phyloP scores from a whole-genome alignment of 2,888 invertebrate genomes.

The Eupithecia exiguata region DNA sequence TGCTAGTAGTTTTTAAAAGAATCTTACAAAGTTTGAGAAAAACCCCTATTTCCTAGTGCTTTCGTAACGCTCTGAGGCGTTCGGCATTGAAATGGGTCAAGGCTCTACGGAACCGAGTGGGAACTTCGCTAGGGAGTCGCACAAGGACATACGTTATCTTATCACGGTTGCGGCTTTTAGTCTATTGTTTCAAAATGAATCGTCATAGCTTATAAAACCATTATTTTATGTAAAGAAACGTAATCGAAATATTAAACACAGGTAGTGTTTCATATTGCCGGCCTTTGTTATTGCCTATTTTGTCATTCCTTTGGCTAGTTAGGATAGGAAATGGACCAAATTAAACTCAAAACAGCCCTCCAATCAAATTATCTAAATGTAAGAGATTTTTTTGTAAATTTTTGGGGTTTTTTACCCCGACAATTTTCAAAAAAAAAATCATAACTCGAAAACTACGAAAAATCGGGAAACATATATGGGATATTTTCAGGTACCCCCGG shows the following conservation, averaged over 20 bases:
- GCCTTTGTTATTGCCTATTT: too few species aligned
- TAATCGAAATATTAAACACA: background rate
- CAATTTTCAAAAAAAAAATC: too few species aligned
- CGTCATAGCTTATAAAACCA: background rate
- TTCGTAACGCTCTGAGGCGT: background rate
- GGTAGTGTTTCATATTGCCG: too few species aligned
- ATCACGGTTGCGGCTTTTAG: background rate
- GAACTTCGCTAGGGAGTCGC: background rate
- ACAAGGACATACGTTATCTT: background rate
- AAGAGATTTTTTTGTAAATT: too few species aligned
- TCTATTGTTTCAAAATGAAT: background rate
- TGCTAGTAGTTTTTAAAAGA: background rate
- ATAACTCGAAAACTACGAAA: too few species aligned
- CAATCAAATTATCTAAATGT: too few species aligned
- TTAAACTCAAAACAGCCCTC: too few species aligned
- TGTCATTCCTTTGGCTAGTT: too few species aligned
- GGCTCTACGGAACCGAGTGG: background rate
- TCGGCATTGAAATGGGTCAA: background rate
- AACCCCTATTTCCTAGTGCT: background rate
- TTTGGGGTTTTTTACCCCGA: too few species aligned
- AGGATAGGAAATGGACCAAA: too few species aligned
- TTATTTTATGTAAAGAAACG: conserved; percentile 1
- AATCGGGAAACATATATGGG: too few species aligned
- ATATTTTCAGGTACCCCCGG: too few species aligned
- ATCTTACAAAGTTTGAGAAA: background rate